Evolutionary conservation across 2,113 vertebrate species (phyloP), one percentile per base, ranked within the genome.

Genomic region (Zosterops hypoxanthus): DNA sequence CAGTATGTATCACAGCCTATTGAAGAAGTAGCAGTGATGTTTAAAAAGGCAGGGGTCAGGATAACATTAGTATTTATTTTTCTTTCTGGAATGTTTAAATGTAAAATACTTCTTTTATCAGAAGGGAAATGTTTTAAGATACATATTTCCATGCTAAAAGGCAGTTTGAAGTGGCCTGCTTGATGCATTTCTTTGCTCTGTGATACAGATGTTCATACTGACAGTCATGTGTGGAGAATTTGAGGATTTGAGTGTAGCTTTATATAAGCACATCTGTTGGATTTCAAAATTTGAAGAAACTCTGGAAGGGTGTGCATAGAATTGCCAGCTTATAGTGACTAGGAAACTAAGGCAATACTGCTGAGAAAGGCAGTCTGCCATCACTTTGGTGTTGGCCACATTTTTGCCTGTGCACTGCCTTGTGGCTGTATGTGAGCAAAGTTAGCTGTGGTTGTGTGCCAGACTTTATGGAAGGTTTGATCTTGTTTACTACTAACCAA

Each of bases 301-400:
- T 8, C 22, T 46, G 18, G 15, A 21, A 31, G 77, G 42, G 4
- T 63, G 6, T 50, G 29, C 10, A 4, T 41, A 12, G 33, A 64
- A 13, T 41, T 88, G 34, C n/a, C 21, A 47, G 24, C 5, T 46
- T 85, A 23, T 2, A 42, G 34, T 39, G 29, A 79, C 26, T 11
- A 16, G 41, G n/a, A 65, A 42, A 18, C 7, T 3, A 26, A 77
- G 22, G 64, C 46, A 44, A 0, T 57, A 36, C 10, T 5, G 4
- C 59, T 15, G 69, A 70, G 72, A 55, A 12, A 28, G 39, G 29
- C 59, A 26, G 18, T 47, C 69, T 73, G 29, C 61, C 11, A 1
- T n/a, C 21, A 2, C 0, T 66, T 47, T 2, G 3, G 18, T 46
- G 15, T 39, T 55, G 39, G 16, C 25, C 16, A 9, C 12, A 0